phyloP scores from a whole-genome alignment of 2,113 vertebrate genomes.

The human region DNA sequence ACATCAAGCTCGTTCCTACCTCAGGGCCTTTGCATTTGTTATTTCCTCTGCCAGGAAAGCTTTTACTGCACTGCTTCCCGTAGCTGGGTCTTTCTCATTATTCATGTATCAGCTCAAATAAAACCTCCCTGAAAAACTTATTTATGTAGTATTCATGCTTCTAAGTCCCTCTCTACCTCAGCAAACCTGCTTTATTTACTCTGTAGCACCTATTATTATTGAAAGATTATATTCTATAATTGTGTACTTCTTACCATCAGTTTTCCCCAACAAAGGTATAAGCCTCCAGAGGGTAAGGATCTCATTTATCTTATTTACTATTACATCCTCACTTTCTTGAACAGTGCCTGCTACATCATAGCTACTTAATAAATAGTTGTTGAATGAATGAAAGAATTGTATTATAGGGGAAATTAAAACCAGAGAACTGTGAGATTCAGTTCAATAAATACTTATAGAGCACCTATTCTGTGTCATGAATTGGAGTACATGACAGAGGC shows the following conservation, averaged over 20 bases:
- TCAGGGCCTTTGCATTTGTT: not conserved
- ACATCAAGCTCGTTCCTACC: not conserved
- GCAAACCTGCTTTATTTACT: not conserved
- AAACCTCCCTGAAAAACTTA: not conserved
- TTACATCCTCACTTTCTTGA: not conserved
- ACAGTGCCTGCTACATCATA: not conserved
- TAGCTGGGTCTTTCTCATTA: too few species aligned
- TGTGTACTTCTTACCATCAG: not conserved
- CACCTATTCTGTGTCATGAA: not conserved
- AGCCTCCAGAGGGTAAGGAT: not conserved
- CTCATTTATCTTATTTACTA: not conserved
- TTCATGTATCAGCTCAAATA: not conserved
- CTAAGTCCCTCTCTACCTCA: not conserved
- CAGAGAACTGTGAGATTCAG: not conserved
- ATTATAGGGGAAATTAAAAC: not conserved
- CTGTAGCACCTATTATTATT: not conserved
- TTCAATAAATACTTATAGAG: not conserved
- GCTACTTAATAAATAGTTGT: not conserved
- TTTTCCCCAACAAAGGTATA: not conserved
- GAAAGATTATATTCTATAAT: not conserved
- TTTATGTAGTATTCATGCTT: not conserved
- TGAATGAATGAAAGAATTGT: not conserved
- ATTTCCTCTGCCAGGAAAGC: not conserved
- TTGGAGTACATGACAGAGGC: not conserved
- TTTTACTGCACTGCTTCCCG: not conserved